A percentile compares a stretch with the other conserved stretches of the same genome.
Conservation (phyloP, 1,140 invertebrate species). For the Bradynema listronoti region DNA sequence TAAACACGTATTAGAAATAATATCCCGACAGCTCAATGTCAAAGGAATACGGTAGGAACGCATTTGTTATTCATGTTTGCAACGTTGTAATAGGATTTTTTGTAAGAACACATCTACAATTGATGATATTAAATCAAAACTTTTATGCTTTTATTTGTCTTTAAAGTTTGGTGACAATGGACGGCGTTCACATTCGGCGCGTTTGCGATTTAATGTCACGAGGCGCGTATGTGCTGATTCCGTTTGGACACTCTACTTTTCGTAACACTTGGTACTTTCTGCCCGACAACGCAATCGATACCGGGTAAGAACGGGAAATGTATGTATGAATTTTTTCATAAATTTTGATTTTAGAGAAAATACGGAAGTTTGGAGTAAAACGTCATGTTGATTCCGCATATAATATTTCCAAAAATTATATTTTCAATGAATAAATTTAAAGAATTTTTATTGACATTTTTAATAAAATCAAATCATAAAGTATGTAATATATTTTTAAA, state of each 20-base stretch:
- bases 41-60: conserved; percentile 35
- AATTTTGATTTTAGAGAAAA: background rate
- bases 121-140: background rate
- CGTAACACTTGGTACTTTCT: conserved; percentile 49
- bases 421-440: background rate
- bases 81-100: background rate
- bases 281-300: conserved; percentile 49
- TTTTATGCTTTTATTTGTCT: background rate
- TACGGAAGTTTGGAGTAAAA: background rate
- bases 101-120: background rate
- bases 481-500: background rate
- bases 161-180: conserved; percentile 46
- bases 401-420: background rate
- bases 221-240: conserved; percentile 44
- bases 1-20: conserved; percentile 41
- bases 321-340: background rate
- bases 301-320: conserved; percentile 17
- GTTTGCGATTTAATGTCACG: conserved; percentile 45
- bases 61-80: background rate
- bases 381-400: background rate
- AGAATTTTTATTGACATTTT: background rate
- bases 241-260: conserved; percentile 35
- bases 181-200: conserved; percentile 31
- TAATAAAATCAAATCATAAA: background rate
- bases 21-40: conserved; percentile 38